A percentile compares a stretch with the other conserved stretches of the same genome.
Conservation (phyloP, 2,797 vertebrate genomes). For the Gymnoscopelus microlampas region DNA sequence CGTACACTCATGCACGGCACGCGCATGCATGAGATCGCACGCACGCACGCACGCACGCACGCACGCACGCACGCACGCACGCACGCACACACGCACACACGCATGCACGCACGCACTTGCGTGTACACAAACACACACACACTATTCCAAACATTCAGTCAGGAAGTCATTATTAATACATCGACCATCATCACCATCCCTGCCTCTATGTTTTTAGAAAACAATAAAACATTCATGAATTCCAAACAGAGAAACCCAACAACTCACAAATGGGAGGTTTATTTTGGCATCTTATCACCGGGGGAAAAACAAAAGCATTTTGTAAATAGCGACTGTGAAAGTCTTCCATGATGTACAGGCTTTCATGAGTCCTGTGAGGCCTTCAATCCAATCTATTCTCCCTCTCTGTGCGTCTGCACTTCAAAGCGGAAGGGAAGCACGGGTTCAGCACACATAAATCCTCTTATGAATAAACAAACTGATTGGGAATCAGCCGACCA, state of each 20-base stretch:
- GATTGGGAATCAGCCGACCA: constrained; percentile 54
- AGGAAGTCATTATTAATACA: constrained; percentile 70
- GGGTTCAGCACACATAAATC: constrained; percentile 37
- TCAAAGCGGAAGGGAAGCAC: constrained; percentile 49
- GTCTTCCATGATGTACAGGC: constrained; percentile 27
- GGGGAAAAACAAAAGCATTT: constrained; percentile 65
- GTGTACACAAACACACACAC: background rate
- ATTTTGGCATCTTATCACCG: constrained; percentile 53
- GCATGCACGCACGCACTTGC: no score
- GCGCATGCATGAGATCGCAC: no score
- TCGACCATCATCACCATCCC: constrained; percentile 23
- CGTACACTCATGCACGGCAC: no score
- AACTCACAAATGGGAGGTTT: constrained; percentile 63
- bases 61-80: no score
- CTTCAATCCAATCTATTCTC: constrained; percentile 37
- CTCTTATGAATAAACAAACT: constrained; percentile 62
- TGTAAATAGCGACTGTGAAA: constrained; percentile 54
- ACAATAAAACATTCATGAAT: constrained; percentile 75
- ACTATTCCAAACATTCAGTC: constrained; percentile 33
- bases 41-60: no score
- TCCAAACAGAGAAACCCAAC: constrained; percentile 37
- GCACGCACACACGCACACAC: no score
- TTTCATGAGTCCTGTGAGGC: constrained; percentile 53
- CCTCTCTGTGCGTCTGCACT: constrained; percentile 39
- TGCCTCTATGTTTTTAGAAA: constrained; percentile 39